Percentiles rank a stretch among this genome's conserved stretches.
Evolutionary conservation across 2,888 invertebrate genomes (phyloP).

Genomic region (Platycheirus albimanus): DNA sequence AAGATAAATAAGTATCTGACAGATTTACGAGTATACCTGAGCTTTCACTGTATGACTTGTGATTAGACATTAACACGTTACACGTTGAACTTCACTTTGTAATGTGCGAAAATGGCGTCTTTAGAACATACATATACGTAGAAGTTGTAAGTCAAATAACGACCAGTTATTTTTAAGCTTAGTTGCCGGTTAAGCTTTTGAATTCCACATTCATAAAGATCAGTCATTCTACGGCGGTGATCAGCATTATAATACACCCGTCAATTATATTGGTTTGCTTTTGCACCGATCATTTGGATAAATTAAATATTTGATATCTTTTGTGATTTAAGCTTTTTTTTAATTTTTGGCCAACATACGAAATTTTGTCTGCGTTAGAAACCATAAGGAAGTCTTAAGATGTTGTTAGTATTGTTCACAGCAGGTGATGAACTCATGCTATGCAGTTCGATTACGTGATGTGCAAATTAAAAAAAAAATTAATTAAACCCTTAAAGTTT

Average conservation of each 20-base stretch:
- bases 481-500: no score
- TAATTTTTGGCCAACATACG: no score
- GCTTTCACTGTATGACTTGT: neutral
- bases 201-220: neutral
- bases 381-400: slow-evolving; percentile 19
- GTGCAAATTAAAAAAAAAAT: slow-evolving; percentile 36
- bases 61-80: neutral
- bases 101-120: neutral
- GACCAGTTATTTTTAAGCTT: no score
- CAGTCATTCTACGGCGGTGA: slow-evolving; percentile 11
- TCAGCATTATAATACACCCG: slow-evolving; percentile 3
- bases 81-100: neutral
- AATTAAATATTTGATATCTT: neutral
- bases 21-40: neutral
- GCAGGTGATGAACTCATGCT: slow-evolving; percentile 31
- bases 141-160: no score
- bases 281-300: neutral
- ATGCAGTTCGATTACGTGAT: slow-evolving; percentile 26
- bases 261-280: neutral
- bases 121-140: neutral
- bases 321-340: no score
- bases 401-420: slow-evolving; percentile 58
- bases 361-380: neutral
- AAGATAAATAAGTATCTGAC: neutral
- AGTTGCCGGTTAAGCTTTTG: slow-evolving; percentile 3